Evolutionary conservation across 1,140 invertebrate genomes (phyloP).

Genomic region (Conopomorpha cramerella): DNA sequence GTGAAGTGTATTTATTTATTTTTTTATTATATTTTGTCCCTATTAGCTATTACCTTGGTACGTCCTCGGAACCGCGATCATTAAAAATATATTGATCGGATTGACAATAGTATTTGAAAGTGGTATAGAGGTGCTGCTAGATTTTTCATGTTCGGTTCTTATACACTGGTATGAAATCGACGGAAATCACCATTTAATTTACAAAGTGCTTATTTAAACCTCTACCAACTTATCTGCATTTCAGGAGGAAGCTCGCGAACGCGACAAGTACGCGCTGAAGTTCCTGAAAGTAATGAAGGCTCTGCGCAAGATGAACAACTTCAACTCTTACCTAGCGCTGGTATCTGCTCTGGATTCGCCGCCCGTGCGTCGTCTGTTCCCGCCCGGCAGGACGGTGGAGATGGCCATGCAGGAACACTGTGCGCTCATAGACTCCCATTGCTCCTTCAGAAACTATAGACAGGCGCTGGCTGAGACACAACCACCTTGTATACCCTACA

Average conservation of each 20-base stretch:
- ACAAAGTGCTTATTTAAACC: neutral
- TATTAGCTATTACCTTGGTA: too few relatives aligned
- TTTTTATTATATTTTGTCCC: too few relatives aligned
- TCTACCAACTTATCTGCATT: neutral
- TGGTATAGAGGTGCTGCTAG: too few relatives aligned
- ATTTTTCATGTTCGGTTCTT: too few relatives aligned
- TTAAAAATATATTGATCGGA: too few relatives aligned
- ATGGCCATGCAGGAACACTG: slow-evolving; percentile 93
- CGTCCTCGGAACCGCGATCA: too few relatives aligned
- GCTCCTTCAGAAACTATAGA: slow-evolving; percentile 93
- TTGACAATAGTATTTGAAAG: too few relatives aligned
- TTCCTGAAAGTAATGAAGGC: slow-evolving; percentile 99
- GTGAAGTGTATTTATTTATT: too few relatives aligned
- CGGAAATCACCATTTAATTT: neutral
- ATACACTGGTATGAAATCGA: too few relatives aligned
- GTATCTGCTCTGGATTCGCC: slow-evolving; percentile 96
- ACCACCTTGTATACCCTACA: slow-evolving; percentile 97
- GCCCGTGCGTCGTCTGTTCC: slow-evolving; percentile 91
- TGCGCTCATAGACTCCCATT: slow-evolving; percentile 93
- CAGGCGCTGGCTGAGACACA: slow-evolving; percentile 91
- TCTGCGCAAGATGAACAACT: slow-evolving; percentile 96
- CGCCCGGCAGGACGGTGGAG: slow-evolving; percentile 92
- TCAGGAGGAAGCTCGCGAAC: slow-evolving; percentile 81
- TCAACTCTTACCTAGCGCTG: slow-evolving; percentile 96
- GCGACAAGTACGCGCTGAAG: slow-evolving; percentile 95